Percentiles rank a stretch among this genome's conserved stretches.
These are phyloP conservation scores for Malaclemys terrapin DNA, from an alignment of 2,113 vertebrate species.

Conservation along the genomic window DNA sequence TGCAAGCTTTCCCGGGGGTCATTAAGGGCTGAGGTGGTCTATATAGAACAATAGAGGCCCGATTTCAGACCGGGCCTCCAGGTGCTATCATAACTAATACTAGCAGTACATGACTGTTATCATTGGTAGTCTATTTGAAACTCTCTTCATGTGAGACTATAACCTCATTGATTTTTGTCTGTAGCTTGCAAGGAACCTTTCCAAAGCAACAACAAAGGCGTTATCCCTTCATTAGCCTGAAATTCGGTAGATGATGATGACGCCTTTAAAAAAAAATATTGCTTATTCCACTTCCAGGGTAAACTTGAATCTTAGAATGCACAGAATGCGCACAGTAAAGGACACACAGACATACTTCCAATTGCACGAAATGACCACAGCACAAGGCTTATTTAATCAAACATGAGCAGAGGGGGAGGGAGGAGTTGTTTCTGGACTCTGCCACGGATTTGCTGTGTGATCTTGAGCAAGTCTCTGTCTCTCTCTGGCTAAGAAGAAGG, in stretches of 20 bases:
- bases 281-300: background rate
- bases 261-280: background rate
- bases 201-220: background rate
- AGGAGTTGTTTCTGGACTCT: background rate
- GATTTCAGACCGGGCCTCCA: background rate
- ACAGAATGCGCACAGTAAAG: background rate
- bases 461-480: background rate
- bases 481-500: background rate
- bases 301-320: constrained; percentile 42
- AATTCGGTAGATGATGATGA: background rate
- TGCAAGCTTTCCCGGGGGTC: background rate
- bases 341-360: background rate
- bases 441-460: background rate
- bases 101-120: background rate
- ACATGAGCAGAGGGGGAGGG: background rate
- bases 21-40: background rate
- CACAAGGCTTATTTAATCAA: background rate
- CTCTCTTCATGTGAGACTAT: background rate
- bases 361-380: background rate
- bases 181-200: constrained; percentile 16
- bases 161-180: background rate
- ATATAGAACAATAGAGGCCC: background rate
- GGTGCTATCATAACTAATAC: background rate
- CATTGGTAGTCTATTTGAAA: background rate
- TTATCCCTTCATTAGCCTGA: background rate